A percentile compares a stretch with the other conserved stretches of the same genome.
These are phyloP conservation scores for Leucoraja erinaceus DNA, from an alignment of 2,113 vertebrate species.

Conservation along the genomic window DNA sequence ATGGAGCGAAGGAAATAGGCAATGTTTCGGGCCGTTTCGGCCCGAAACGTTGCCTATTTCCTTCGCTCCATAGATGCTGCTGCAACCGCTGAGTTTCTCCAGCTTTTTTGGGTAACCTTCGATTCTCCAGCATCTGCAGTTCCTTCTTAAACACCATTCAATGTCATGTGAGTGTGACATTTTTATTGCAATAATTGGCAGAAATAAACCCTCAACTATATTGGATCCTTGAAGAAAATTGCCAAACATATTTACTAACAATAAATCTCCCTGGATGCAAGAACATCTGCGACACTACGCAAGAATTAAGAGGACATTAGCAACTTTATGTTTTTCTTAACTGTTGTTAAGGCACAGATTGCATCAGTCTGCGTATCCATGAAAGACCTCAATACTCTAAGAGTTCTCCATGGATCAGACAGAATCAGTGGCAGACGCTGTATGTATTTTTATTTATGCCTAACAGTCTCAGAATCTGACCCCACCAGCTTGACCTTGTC, in stretches of 20 bases:
- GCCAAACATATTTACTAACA: neutral
- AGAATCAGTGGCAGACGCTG: constrained; percentile 10
- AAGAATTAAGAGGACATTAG: constrained; percentile 15
- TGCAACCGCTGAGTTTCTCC: too few species aligned
- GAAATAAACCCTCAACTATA: neutral
- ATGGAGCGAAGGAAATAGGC: too few species aligned
- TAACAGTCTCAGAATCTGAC: constrained; percentile 24
- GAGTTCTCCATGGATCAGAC: constrained; percentile 33
- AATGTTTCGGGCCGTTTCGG: too few species aligned
- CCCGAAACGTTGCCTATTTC: too few species aligned
- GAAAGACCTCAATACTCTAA: constrained; percentile 30
- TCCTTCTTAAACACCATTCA: too few species aligned
- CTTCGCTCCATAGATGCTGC: too few species aligned
- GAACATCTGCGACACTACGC: neutral
- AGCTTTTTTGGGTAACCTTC: too few species aligned
- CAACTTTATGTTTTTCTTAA: constrained; percentile 2
- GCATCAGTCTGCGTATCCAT: constrained; percentile 23
- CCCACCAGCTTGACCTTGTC: constrained; percentile 24
- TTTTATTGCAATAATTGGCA: neutral
- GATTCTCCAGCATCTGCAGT: too few species aligned
- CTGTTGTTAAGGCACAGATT: constrained; percentile 26
- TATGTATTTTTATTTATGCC: constrained; percentile 36
- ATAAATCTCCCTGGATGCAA: constrained; percentile 9
- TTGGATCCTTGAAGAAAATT: neutral
- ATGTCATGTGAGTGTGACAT: neutral